Conservation (phyloP, 2,888 invertebrate species). For the Pollenia angustigena region DNA sequence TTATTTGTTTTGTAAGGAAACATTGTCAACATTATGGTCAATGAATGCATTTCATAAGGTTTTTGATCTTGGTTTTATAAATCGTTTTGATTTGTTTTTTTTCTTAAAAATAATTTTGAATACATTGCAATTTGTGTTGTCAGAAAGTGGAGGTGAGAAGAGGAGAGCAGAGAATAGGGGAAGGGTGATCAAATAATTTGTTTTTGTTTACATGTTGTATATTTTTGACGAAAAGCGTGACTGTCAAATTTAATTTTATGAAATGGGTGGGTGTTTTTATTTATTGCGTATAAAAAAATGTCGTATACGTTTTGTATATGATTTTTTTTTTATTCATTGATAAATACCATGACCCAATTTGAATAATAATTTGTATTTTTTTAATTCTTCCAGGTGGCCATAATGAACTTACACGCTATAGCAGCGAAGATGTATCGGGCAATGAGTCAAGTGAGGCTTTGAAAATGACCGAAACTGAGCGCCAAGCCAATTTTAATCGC, state of each 20-base stretch:
- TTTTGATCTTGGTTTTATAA: neutral
- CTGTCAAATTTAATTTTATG: neutral
- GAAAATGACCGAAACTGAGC: slow-evolving; percentile 83
- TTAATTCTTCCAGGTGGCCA: slow-evolving; percentile 78
- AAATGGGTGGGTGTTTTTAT: neutral
- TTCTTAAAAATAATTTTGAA: neutral
- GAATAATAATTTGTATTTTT: slow-evolving; percentile 20
- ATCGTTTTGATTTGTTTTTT: neutral
- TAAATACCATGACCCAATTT: neutral
- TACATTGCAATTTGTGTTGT: slow-evolving; percentile 1
- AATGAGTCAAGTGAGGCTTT: slow-evolving; percentile 84
- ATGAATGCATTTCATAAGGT: neutral
- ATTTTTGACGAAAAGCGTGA: slow-evolving; percentile 32
- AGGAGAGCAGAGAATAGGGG: too few species aligned
- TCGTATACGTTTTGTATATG: neutral
- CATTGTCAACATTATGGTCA: neutral
- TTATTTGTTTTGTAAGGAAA: neutral
- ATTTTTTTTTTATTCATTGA: neutral
- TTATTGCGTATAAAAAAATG: slow-evolving; percentile 1
- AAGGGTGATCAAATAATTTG: neutral
- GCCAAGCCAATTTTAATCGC: slow-evolving; percentile 87
- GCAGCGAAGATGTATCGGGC: slow-evolving; percentile 84
- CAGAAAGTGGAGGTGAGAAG: neutral
- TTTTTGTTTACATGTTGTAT: neutral
- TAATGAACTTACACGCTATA: slow-evolving; percentile 83